A percentile compares a stretch with the other conserved stretches of the same genome.
Evolutionary conservation across 2,888 invertebrate genomes (phyloP).

Genomic region (Lypha dubia): DNA sequence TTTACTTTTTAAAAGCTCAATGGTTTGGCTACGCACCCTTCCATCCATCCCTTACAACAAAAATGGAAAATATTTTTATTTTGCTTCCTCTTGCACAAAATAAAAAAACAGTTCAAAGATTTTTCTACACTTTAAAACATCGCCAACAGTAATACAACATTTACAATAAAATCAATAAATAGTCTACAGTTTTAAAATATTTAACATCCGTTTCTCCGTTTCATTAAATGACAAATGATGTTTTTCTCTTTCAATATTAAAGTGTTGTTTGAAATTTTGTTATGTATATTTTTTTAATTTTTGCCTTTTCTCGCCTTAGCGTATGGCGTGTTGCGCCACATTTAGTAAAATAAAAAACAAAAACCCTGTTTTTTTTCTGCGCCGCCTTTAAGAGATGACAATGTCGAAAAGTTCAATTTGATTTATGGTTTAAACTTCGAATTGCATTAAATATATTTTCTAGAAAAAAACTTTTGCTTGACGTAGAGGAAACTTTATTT

Average conservation of each 20-base stretch:
- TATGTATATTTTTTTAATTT: constrained; percentile 33
- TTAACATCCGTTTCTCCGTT: constrained; percentile 20
- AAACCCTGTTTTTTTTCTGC: constrained; percentile 21
- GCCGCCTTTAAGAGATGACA: constrained; percentile 68
- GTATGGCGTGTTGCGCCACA: neutral
- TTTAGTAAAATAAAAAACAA: neutral
- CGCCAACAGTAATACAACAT: constrained; percentile 5
- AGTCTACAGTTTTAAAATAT: constrained; percentile 28
- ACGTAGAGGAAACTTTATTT: constrained; percentile 7
- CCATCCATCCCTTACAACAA: neutral
- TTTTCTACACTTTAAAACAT: constrained; percentile 2
- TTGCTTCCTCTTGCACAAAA: neutral
- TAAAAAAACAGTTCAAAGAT: neutral
- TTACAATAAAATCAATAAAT: constrained; percentile 47
- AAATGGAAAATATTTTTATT: neutral
- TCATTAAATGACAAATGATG: constrained; percentile 62
- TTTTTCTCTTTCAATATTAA: constrained; percentile 20
- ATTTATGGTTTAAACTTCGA: constrained; percentile 65
- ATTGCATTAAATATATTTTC: constrained; percentile 66
- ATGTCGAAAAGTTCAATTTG: constrained; percentile 67
- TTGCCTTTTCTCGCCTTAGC: neutral
- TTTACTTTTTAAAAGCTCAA: neutral
- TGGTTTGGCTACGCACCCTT: no score
- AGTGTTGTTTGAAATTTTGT: constrained; percentile 58
- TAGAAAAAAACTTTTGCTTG: constrained; percentile 51